Base-by-base conservation (phyloP, 1,140 invertebrate genomes). In the Zaprionus nigranus region DNA sequence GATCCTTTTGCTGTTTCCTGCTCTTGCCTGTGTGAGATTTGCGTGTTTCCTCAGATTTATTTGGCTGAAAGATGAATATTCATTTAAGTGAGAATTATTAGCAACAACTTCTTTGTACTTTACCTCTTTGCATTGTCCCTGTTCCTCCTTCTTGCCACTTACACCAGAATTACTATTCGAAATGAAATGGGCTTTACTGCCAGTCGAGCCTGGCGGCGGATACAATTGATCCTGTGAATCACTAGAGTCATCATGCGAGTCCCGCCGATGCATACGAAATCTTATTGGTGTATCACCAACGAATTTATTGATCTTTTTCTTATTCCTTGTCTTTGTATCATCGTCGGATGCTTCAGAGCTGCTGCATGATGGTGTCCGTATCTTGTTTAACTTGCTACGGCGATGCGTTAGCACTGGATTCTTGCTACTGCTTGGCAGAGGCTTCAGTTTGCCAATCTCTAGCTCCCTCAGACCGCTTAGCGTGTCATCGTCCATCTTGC, bases 341-440 rank as follows among this genome's bases (percentile, higher is more conserved):
- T 98, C 97, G 92, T 98, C 97, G 56, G 97, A 98, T 5, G 97
- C 96, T 91, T 98, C 97, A 0, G 97, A 98, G 58, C 97, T 97
- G 78, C 97, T 97, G 87, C 97, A 98, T 6, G 97, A 97, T 2
- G 97, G 96, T 6, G 97, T 97, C 17, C 97, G 94, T 6, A 96
- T 95, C 86, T 97, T 96, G 67, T 96, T 95, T 70, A 96, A 95
- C 90, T 96, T 96, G 64, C 94, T 95, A 17, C 95, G 94, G 28
- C 96, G 93, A 81, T 96, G 95, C 83, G 72, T 84, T 61, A 82
- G 93, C 76, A 78, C 93, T 67, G 60, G 85, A 88, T 78, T 93
- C 73, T 92, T 92, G 74, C 78, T 90, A 51, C 94, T 94, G 20
- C 95, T 94, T 65, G 94, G 94, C 40, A 95, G 93, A 1, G 95